Evolutionary conservation across 2,888 invertebrate species (phyloP), one percentile per base, ranked within the genome.

Genomic region (Nomada ruficornis): DNA sequence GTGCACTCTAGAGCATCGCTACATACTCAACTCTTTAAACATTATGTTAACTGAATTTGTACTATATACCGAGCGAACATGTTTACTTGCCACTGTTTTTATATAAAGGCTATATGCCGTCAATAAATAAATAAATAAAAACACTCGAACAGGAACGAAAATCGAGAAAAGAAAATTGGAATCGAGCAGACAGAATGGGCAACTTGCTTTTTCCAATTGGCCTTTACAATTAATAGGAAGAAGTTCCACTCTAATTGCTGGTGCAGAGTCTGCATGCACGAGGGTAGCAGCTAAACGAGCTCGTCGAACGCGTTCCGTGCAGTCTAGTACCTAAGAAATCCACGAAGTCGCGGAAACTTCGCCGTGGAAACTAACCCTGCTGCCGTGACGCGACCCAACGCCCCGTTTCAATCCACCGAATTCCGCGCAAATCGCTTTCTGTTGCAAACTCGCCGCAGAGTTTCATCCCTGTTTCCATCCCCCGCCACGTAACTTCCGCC

Each of bases 301-400:
- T 11, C 15, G 47, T 15, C 47, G 47, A 47, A 13, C 47, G 11
- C 47, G 13, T 15, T 47, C 15, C 54, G 42, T 13, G 23, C 23
- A 36, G 36, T 10, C 54, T n/a, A 26, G 36, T 70, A 50, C 23
- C 64, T n/a, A 77, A 77, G 77, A 77, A 71, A 77, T 71, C 50
- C 42, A 1, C 50, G 7, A 64, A 64, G 57, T 71, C 11, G 64
- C 0, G 60, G 44, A 44, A 72, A 71, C 55, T 75, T 68, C 15
- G 29, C 15, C 10, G 47, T 20, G 36, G 71, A 57, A 59, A 15
- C 42, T 42, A 47, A 23, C 44, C 44, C n/a, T 9, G 50, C 7
- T 7, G 3, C 15, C 52, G 75, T 62, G 63, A 57, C 71, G 64
- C 57, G 55, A 64, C 47, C 64, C 50, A 15, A 36, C 71, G 2